phyloP scores from a whole-genome alignment of 2,797 vertebrate species.

The Strix occidentalis region DNA sequence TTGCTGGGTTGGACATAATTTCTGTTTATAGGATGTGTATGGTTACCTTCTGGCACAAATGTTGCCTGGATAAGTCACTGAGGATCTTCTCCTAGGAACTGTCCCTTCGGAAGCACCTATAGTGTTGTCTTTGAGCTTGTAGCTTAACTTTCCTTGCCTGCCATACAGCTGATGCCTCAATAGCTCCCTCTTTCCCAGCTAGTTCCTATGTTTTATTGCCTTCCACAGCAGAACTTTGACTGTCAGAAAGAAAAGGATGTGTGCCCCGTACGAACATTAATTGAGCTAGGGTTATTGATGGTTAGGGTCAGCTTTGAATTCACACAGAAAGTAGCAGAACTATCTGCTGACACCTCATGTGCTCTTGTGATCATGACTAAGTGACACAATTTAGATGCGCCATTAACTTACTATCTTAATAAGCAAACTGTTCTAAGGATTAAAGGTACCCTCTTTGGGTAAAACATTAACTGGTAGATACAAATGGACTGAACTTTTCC shows the following conservation, averaged over 20 bases:
- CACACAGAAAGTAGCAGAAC: neutral
- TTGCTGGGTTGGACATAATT: neutral
- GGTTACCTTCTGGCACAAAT: neutral
- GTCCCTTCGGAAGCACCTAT: neutral
- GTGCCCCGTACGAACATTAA: neutral
- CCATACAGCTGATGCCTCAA: neutral
- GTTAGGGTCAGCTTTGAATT: neutral
- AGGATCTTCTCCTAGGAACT: neutral
- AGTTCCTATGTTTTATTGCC: neutral
- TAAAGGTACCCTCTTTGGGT: constrained; percentile 28
- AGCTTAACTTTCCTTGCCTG: neutral
- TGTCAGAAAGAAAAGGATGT: neutral
- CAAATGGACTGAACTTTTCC: neutral
- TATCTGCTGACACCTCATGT: neutral
- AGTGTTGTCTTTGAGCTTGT: neutral
- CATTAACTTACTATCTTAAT: constrained; percentile 62
- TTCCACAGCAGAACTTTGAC: neutral
- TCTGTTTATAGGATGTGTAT: neutral
- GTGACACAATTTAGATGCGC: constrained; percentile 40
- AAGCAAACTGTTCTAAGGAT: constrained; percentile 6
- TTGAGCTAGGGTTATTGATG: neutral
- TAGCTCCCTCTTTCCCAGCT: neutral
- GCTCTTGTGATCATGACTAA: neutral
- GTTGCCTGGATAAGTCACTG: neutral
- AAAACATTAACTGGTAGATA: constrained; percentile 55